Conservation (phyloP, 2,797 vertebrate species). For the Lacerta bilineata region DNA sequence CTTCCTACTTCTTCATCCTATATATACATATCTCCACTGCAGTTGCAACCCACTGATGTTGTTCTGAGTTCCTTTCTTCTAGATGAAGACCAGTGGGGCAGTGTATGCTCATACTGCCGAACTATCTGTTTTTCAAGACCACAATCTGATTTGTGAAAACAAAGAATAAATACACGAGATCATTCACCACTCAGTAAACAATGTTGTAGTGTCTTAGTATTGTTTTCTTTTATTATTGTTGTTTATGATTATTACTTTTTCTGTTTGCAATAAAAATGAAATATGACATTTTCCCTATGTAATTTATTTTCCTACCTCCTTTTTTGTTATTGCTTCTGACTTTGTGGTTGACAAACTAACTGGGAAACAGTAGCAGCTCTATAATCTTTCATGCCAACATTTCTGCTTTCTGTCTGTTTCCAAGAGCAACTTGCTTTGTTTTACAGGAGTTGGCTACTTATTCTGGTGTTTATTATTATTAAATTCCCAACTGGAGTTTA, state of each 20-base stretch:
- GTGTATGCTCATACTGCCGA: not conserved
- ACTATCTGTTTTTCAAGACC: not conserved
- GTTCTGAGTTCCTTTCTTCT: not conserved
- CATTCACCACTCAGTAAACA: not conserved
- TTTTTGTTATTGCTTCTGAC: constrained; percentile 14
- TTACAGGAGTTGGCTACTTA: not conserved
- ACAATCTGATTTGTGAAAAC: not conserved
- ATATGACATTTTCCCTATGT: constrained; percentile 11
- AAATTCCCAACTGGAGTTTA: constrained; percentile 60
- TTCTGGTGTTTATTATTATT: constrained; percentile 8
- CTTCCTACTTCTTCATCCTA: not conserved
- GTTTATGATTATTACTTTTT: constrained; percentile 15
- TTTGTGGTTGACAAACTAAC: constrained; percentile 55
- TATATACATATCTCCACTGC: too few species aligned
- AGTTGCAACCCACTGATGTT: not conserved
- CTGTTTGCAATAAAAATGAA: constrained; percentile 57
- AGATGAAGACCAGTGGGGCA: not conserved
- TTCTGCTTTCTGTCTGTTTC: constrained; percentile 15
- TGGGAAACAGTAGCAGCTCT: constrained; percentile 51
- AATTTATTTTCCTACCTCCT: not conserved
- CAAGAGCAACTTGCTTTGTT: not conserved
- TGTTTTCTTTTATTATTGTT: not conserved
- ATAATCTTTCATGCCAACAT: not conserved
- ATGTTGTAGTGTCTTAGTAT: not conserved
- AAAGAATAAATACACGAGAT: not conserved